Evolutionary conservation across 2,888 invertebrate species (phyloP).

Genomic region (Drosophila aldrichi): DNA sequence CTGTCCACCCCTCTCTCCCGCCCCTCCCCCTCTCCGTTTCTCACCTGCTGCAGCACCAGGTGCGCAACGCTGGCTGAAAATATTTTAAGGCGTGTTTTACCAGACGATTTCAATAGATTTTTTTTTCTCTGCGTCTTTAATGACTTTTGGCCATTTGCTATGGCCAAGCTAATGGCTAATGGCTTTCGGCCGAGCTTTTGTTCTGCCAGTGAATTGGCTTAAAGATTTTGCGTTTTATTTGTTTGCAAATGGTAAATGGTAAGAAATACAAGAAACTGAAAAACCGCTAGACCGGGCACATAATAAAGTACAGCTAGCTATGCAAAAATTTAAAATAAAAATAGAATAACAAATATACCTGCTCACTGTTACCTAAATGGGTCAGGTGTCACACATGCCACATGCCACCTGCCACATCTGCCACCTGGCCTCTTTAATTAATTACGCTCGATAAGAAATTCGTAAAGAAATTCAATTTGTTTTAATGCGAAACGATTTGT

Average conservation of each 20-base stretch:
- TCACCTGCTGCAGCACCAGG: slow-evolving; percentile 31
- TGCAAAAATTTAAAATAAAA: slow-evolving; percentile 1
- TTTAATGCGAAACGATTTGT: slow-evolving; percentile 1
- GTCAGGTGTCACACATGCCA: slow-evolving; percentile 34
- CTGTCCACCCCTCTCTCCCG: not conserved
- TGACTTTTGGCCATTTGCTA: slow-evolving; percentile 65
- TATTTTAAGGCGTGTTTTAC: slow-evolving; percentile 69
- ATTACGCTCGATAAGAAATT: slow-evolving; percentile 24
- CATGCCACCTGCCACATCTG: not conserved
- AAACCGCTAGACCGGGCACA: slow-evolving; percentile 43
- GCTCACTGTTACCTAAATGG: slow-evolving; percentile 32
- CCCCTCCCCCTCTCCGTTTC: not conserved
- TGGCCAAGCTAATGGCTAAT: slow-evolving; percentile 64
- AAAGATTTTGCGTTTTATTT: slow-evolving; percentile 27
- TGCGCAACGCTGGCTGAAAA: slow-evolving; percentile 34
- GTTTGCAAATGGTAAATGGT: slow-evolving; percentile 24
- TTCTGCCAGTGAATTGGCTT: slow-evolving; percentile 57
- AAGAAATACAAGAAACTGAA: not conserved
- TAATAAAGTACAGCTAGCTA: slow-evolving; percentile 35
- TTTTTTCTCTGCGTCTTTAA: slow-evolving; percentile 64
- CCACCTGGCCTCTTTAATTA: slow-evolving; percentile 4
- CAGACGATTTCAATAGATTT: slow-evolving; percentile 71
- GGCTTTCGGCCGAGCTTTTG: slow-evolving; percentile 65
- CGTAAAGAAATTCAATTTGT: slow-evolving; percentile 4
- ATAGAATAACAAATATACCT: slow-evolving; percentile 20